Conservation (phyloP, 1,140 invertebrate genomes). For the Drosophila simulans region DNA sequence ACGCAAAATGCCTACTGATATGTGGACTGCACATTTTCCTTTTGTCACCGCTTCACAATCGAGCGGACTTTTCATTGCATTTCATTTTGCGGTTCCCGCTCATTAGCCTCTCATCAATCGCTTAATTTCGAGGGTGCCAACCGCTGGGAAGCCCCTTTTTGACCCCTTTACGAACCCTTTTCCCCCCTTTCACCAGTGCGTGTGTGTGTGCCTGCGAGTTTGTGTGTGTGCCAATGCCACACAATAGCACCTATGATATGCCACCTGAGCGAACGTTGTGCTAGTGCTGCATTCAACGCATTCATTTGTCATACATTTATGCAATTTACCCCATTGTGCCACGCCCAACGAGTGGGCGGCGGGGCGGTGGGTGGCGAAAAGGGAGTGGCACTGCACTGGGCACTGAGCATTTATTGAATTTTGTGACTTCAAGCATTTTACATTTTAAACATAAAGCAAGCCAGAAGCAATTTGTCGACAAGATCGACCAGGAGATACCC, state of each 20-base stretch:
- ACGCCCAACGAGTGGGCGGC: conserved; percentile 9
- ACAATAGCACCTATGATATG: conserved; percentile 36
- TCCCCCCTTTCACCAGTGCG: conserved; percentile 13
- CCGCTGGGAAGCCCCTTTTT: neutral
- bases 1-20: conserved; percentile 5
- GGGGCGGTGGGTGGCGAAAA: neutral
- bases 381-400: conserved; percentile 4
- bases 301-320: conserved; percentile 66
- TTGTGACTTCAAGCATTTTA: conserved; percentile 70
- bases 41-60: conserved; percentile 17
- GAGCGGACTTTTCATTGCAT: conserved; percentile 5
- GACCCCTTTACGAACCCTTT: neutral
- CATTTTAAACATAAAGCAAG: conserved; percentile 63
- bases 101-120: conserved; percentile 41
- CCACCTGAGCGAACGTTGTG: conserved; percentile 34
- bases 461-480: neutral
- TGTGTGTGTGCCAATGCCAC: conserved; percentile 28
- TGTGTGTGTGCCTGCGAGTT: neutral
- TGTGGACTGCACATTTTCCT: conserved; percentile 5
- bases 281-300: conserved; percentile 37
- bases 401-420: conserved; percentile 69
- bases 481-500: neutral
- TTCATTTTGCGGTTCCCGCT: conserved; percentile 28
- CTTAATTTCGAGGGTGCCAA: conserved; percentile 26
- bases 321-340: conserved; percentile 53